phyloP scores from a whole-genome alignment of 2,797 vertebrate genomes.

The Nyctibius grandis region DNA sequence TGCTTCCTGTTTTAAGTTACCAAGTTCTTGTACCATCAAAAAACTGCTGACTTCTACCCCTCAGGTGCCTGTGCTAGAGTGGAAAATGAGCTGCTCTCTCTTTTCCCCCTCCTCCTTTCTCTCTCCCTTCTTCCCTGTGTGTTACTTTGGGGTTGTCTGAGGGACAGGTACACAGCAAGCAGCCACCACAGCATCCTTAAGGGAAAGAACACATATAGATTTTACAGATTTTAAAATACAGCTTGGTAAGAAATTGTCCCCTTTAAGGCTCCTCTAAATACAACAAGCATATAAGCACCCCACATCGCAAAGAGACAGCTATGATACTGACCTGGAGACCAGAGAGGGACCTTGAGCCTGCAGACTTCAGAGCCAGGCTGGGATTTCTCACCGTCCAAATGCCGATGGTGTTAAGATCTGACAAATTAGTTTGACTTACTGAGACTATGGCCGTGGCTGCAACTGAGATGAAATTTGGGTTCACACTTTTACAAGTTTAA shows the following conservation, averaged over 20 bases:
- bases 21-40: background rate
- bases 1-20: slow-evolving; percentile 60
- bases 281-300: background rate
- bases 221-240: background rate
- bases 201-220: background rate
- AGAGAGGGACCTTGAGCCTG: background rate
- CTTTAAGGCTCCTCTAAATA: background rate
- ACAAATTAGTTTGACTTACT: background rate
- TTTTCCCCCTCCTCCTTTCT: background rate
- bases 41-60: slow-evolving; percentile 20
- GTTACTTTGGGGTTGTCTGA: background rate
- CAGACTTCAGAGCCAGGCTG: background rate
- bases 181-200: background rate
- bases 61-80: slow-evolving; percentile 1
- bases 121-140: background rate
- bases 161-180: background rate
- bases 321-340: background rate
- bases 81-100: slow-evolving; percentile 18
- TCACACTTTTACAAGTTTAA: background rate
- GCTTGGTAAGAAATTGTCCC: background rate
- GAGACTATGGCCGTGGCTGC: background rate
- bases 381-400: background rate
- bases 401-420: background rate
- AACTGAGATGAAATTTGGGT: background rate
- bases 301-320: rapidly evolving